Base-by-base conservation (phyloP, 2,888 invertebrate genomes). In the Eupithecia centaureata region DNA sequence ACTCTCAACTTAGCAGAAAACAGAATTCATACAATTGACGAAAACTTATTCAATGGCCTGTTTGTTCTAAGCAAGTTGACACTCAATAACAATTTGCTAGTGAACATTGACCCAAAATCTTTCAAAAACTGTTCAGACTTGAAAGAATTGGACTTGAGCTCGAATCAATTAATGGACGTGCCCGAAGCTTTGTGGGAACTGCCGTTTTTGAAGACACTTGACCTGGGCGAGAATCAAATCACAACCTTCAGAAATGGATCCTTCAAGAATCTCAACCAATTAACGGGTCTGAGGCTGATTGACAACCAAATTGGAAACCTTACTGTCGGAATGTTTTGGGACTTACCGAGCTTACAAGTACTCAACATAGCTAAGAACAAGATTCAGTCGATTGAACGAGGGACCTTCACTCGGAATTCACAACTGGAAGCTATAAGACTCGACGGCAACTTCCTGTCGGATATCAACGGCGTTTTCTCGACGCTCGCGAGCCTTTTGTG, bases 211-310 rank as follows among this genome's bases (percentile, higher is more conserved):
- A 97, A 97, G 89, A 97, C 97, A 1, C 94, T 99, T 63, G 98
- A 98, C 88, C 94, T 99, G 81, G 98, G 98, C 61, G 98, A 98
- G 89, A 99, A 99, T 92, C 96, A 96, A 87, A 97, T 99, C 80
- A 95, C 95, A 51, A 95, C 95, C 63, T 96, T 99, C 76, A 95
- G 94, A 82, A 97, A 98, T 82, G 97, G 97, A 67, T 97, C 97
- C 3, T 97, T 99, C 83, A 95, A 95, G 83, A 97, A 97, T 85
- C 93, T 99, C 63, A 95, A 96, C 78, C 97, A 98, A 88, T 94
- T 99, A 76, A 97, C 97, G 65, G 97, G 97, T 22, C 92, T 99
- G 68, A 95, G 98, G 63, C 86, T 99, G 80, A 98, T 98, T 78
- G 97, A 98, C 82, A 99, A 99, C 90, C 96, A 96, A 84, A 97